Conservation (phyloP, 2,888 invertebrate species). For the Ptychoptera contaminata region DNA sequence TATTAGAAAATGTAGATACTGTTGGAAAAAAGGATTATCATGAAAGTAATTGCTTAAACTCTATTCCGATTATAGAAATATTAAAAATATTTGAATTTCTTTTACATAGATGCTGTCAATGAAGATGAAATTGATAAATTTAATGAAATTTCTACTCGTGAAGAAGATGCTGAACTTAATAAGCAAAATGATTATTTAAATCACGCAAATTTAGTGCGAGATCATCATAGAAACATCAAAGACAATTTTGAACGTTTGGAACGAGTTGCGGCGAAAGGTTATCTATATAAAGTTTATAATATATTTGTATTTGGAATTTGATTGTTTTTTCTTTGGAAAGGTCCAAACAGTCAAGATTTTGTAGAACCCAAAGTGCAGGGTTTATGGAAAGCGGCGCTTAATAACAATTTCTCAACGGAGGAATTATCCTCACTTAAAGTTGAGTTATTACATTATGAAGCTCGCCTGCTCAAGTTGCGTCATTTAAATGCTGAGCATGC, state of each 20-base stretch:
- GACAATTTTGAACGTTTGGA: constrained; percentile 66
- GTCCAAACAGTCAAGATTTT: constrained; percentile 70
- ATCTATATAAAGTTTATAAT: too few species aligned
- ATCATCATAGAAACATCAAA: constrained; percentile 57
- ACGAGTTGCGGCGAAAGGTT: constrained; percentile 45
- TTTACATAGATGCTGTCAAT: constrained; percentile 46
- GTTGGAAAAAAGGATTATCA: constrained; percentile 41
- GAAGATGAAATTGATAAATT: constrained; percentile 57
- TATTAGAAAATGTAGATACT: constrained; percentile 54
- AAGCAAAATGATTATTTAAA: constrained; percentile 40
- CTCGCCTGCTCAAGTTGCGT: constrained; percentile 64
- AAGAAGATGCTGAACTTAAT: constrained; percentile 37
- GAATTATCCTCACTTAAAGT: constrained; percentile 74
- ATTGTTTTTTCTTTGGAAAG: constrained; percentile 24
- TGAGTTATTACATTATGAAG: constrained; percentile 67
- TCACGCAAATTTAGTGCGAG: constrained; percentile 54
- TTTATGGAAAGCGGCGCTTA: constrained; percentile 68
- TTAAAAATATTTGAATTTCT: background rate
- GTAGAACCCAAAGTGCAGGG: constrained; percentile 82
- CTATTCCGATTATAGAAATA: background rate
- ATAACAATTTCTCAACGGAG: constrained; percentile 62
- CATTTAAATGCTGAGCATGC: constrained; percentile 70
- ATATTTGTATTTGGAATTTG: too few species aligned
- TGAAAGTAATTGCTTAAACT: constrained; percentile 41
- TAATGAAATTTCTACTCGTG: constrained; percentile 46